A percentile compares a stretch with the other conserved stretches of the same genome.
These are phyloP conservation scores for Beroe ovata DNA, from an alignment of 37 sponge, comb jelly and placozoan genomes.

Conservation along the genomic window DNA sequence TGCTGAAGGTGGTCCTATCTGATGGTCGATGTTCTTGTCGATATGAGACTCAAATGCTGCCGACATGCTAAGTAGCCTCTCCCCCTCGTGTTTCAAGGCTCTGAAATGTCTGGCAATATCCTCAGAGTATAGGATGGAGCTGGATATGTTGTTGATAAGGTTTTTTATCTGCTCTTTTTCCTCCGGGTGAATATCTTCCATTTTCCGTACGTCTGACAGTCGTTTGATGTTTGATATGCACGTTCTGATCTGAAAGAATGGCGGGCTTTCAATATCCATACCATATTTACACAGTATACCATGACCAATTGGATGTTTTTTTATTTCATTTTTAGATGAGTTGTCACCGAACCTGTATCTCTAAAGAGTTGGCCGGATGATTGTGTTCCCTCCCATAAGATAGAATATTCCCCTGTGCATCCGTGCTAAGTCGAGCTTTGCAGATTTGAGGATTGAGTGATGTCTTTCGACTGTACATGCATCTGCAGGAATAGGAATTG, in stretches of 20 bases:
- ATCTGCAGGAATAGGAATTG: no score
- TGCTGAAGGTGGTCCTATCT: no score
- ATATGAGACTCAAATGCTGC: no score
- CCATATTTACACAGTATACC: no score
- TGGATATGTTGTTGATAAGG: neutral
- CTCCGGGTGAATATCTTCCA: neutral
- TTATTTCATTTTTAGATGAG: neutral
- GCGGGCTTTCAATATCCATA: neutral
- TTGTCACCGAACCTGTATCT: slow-evolving; percentile 4
- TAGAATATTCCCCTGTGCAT: neutral
- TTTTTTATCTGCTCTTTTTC: neutral
- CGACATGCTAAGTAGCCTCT: neutral
- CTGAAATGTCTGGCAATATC: neutral
- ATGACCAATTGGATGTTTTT: no score
- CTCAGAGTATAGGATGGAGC: neutral
- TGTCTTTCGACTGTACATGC: slow-evolving; percentile 54
- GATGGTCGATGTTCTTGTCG: no score
- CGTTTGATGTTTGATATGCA: slow-evolving; percentile 33
- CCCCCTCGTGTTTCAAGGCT: neutral
- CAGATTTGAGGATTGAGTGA: slow-evolving; percentile 19
- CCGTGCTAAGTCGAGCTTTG: slow-evolving; percentile 41
- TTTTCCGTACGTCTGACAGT: neutral
- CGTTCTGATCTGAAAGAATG: slow-evolving; percentile 33
- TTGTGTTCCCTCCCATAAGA: slow-evolving; percentile 10
- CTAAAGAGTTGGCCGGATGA: slow-evolving; percentile 14